Base-by-base conservation (phyloP, 2,113 vertebrate genomes). In the Paramisgurnus dabryanus region DNA sequence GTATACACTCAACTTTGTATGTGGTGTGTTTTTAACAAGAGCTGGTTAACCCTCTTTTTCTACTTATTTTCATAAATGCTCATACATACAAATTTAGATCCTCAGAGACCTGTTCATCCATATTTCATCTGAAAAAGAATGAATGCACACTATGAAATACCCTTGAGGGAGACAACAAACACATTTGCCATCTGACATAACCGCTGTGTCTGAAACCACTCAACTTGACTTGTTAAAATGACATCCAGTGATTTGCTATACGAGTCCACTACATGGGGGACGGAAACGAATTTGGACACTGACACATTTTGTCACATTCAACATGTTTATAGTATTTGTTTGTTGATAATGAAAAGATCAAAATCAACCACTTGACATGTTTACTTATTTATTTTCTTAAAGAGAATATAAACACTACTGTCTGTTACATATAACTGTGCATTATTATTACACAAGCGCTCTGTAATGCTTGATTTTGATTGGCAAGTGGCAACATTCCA, bases 81-180 rank as follows among this genome's bases (percentile, higher is more conserved):
- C 67, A 22, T 40, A 43, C 53, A 65, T 3, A 27, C 3, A 72
- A 50, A 72, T 41, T 15, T 45, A 47, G 7, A 12, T 7, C 41
- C 41, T 49, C 58, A 34, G 58, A 34, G 73, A 9, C 13, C 4
- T 63, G 43, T 75, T 63, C 72, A 75, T 63, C 7, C 58, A 75
- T 64, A 49, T 75, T 75, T 64, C 8, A 75, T 75, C 49, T 75
- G 58, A 75, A 43, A 71, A 39, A 27, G 11, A n/a, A 66, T 22
- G 27, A 27, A 57, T 41, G 45, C n/a, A 65, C 9, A 63, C 63
- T 57, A 53, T 57, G 71, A 63, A n/a, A 80, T 39, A 74, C 39
- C 70, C 79, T 39, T 80, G 17, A 49, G 79, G 79, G 79, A 67
- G 2, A 12, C 2, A 18, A 74, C 74, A 66, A 80, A 73, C 6